phyloP scores from a whole-genome alignment of 2,888 invertebrate species.

The Cantharis nigra region DNA sequence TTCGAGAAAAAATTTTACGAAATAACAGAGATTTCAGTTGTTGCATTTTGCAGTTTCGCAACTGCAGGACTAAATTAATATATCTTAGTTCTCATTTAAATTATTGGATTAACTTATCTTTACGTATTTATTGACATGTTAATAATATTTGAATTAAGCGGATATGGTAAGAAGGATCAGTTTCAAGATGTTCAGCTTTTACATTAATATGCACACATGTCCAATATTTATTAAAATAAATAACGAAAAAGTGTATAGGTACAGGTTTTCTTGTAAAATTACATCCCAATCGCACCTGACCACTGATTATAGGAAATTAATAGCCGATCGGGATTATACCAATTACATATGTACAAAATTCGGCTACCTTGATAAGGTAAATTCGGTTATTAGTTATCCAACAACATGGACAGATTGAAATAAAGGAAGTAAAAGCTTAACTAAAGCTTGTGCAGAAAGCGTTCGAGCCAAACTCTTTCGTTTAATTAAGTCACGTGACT shows the following conservation, averaged over 20 bases:
- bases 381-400: not conserved
- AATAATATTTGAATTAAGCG: not conserved
- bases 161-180: not conserved
- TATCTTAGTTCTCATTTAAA: not conserved
- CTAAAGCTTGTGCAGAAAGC: not conserved
- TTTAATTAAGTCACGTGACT: constrained; percentile 15
- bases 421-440: constrained; percentile 21
- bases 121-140: not conserved
- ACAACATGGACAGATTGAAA: not conserved
- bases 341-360: constrained; percentile 8
- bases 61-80: not conserved
- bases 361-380: not conserved
- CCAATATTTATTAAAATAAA: constrained; percentile 21
- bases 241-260: constrained; percentile 4
- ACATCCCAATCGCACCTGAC: constrained; percentile 25
- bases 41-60: not conserved
- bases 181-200: not conserved
- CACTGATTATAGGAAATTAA: constrained; percentile 28
- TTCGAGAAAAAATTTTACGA: constrained; percentile 12
- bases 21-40: constrained; percentile 16
- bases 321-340: constrained; percentile 24
- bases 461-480: constrained; percentile 2
- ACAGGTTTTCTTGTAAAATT: constrained; percentile 14
- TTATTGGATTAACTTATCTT: not conserved
- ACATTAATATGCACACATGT: constrained; percentile 17